Conservation (phyloP, 1,140 invertebrate species). For the Sesamia nonagrioides region DNA sequence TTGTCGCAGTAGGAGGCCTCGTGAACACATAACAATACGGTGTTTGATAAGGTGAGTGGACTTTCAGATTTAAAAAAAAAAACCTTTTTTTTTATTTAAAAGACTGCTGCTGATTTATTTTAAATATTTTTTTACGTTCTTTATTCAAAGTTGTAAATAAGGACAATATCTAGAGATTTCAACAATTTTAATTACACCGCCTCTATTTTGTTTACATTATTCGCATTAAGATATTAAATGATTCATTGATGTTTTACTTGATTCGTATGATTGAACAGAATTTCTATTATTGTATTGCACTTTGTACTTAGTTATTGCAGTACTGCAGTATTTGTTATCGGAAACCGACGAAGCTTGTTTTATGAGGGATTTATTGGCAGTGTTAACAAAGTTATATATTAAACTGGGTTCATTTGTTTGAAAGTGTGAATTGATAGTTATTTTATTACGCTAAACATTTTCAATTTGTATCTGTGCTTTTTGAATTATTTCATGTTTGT, state of each 20-base stretch:
- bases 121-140: neutral
- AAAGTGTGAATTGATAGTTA: too few species aligned
- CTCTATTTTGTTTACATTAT: too few species aligned
- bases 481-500: too few species aligned
- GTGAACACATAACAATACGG: neutral
- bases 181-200: neutral
- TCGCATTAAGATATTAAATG: neutral
- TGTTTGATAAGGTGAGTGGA: constrained; percentile 39
- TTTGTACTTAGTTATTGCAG: neutral
- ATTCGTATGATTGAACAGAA: too few species aligned
- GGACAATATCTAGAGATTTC: too few species aligned
- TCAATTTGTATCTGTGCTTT: neutral
- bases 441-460: neutral
- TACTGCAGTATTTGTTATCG: too few species aligned
- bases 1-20: constrained; percentile 45
- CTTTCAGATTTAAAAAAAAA: neutral
- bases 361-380: too few species aligned
- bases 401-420: neutral
- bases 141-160: too few species aligned
- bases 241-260: too few species aligned
- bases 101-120: too few species aligned
- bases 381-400: too few species aligned
- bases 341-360: too few species aligned
- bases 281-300: neutral
- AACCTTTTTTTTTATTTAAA: neutral